Evolutionary conservation across 2,797 vertebrate species (phyloP).

Genomic region (Macroramphosus scolopax): DNA sequence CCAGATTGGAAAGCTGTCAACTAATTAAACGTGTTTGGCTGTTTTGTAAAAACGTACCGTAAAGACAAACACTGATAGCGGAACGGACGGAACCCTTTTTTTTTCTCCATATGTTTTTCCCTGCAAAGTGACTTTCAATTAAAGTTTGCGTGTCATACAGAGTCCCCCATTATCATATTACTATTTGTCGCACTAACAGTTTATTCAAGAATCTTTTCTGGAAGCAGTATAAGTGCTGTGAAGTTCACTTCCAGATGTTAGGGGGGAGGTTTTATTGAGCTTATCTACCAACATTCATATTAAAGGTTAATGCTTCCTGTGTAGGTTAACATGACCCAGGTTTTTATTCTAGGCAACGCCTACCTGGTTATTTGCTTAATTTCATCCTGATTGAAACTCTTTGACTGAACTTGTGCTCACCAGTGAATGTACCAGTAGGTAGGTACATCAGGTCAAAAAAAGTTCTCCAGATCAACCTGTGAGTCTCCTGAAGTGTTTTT

Average conservation of each 20-base stretch:
- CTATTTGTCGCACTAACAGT: background rate
- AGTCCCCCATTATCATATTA: background rate
- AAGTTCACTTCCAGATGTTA: slow-evolving; percentile 1
- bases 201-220: too few relatives aligned
- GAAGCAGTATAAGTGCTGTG: background rate
- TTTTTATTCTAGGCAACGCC: slow-evolving; percentile 1
- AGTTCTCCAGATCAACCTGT: too few relatives aligned
- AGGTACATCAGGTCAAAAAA: background rate
- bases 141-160: background rate
- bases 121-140: background rate
- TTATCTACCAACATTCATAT: too few relatives aligned
- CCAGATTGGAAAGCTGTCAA: slow-evolving; percentile 1
- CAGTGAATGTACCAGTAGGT: background rate
- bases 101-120: background rate
- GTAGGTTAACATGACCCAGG: background rate
- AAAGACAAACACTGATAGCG: background rate
- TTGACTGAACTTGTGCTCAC: background rate
- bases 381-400: background rate
- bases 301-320: background rate
- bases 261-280: background rate
- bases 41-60: slow-evolving; percentile 5
- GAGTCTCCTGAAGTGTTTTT: too few relatives aligned
- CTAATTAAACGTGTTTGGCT: slow-evolving; percentile 14
- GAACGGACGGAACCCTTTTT: background rate
- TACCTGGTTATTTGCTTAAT: background rate